A percentile compares a stretch with the other conserved stretches of the same genome.
Conservation (phyloP, 2,113 vertebrate genomes). For the Piaya cayana region DNA sequence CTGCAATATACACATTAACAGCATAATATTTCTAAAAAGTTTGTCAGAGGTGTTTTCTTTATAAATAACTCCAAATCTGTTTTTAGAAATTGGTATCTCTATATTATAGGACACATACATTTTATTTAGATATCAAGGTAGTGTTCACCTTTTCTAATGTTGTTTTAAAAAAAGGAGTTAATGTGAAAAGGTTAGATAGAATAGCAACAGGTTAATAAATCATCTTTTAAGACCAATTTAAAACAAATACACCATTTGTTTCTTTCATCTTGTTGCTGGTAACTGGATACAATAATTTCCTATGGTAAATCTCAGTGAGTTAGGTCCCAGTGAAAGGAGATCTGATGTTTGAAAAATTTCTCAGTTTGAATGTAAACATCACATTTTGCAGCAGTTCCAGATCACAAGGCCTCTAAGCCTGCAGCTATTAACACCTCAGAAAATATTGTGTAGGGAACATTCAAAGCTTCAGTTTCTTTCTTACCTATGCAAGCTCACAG, state of each 20-base stretch:
- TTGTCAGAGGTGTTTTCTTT: background rate
- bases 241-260: background rate
- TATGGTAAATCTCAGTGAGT: background rate
- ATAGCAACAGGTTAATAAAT: background rate
- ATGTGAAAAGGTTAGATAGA: background rate
- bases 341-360: background rate
- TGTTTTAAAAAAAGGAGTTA: background rate
- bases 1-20: background rate
- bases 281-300: background rate
- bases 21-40: background rate
- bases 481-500: background rate
- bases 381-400: background rate
- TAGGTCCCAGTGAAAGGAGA: background rate
- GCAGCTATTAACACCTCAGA: background rate
- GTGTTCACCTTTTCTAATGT: background rate
- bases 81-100: background rate
- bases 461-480: background rate
- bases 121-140: background rate
- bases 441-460: background rate
- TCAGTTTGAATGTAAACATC: background rate
- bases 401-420: background rate
- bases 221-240: accelerated
- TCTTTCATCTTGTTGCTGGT: background rate
- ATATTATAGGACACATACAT: background rate
- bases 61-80: background rate